Conservation (phyloP, 37 sponge, comb jelly and placozoan species). For the Ephydatia muelleri region DNA sequence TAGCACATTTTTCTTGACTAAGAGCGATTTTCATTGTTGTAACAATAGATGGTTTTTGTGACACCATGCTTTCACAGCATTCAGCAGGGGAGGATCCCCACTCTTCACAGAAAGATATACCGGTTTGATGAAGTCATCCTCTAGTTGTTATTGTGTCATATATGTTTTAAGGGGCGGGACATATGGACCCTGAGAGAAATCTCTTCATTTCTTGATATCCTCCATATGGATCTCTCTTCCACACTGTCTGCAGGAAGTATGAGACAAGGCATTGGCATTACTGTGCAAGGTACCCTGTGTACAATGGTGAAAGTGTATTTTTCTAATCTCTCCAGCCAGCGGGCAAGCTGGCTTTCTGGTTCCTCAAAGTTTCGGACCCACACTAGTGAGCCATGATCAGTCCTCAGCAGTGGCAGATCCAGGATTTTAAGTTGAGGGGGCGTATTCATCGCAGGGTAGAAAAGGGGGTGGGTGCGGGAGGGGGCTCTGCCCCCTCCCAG, state of each 20-base stretch:
- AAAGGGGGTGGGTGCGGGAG: too few relatives aligned
- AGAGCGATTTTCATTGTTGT: neutral
- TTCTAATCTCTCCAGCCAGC: slow-evolving; percentile 9
- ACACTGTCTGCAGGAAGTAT: slow-evolving; percentile 27
- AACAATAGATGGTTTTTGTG: neutral
- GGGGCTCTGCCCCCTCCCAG: too few relatives aligned
- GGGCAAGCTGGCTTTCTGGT: slow-evolving; percentile 12
- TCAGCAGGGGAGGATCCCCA: neutral
- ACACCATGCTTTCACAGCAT: neutral
- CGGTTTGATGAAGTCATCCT: neutral
- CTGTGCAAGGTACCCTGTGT: slow-evolving; percentile 17
- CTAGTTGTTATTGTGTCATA: neutral
- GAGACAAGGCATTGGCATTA: slow-evolving; percentile 41
- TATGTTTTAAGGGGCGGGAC: neutral
- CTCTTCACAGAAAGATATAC: neutral
- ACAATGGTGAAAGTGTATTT: slow-evolving; percentile 32
- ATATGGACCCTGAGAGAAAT: neutral
- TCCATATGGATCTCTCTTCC: neutral
- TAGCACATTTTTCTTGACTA: neutral
- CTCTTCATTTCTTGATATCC: neutral
- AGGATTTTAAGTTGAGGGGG: too few relatives aligned
- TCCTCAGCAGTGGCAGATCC: too few relatives aligned
- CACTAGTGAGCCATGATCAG: slow-evolving; percentile 17
- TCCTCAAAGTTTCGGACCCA: slow-evolving; percentile 15
- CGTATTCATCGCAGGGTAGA: too few relatives aligned